A percentile compares a stretch with the other conserved stretches of the same genome.
These are phyloP conservation scores for Papilio elwesi DNA, from an alignment of 2,888 invertebrate species.

Conservation along the genomic window DNA sequence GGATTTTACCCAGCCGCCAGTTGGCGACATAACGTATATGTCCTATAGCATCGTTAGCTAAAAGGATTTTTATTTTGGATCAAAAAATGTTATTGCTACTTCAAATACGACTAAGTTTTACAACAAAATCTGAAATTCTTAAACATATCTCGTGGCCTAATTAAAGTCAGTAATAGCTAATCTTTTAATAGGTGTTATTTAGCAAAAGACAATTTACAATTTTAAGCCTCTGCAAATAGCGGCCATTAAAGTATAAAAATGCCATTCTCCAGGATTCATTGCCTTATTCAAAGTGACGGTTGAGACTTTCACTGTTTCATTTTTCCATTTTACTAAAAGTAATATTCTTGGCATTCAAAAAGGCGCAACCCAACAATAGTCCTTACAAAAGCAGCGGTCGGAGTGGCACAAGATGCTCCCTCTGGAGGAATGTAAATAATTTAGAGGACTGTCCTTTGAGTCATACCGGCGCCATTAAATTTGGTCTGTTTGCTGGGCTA, in stretches of 20 bases:
- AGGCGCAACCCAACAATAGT: constrained; percentile 35
- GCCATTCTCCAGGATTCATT: constrained; percentile 12
- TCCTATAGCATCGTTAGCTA: too few relatives aligned
- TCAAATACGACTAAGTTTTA: too few relatives aligned
- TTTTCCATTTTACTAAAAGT: constrained; percentile 34
- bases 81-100: too few relatives aligned
- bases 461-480: constrained; percentile 67
- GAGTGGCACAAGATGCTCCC: constrained; percentile 59
- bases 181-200: too few relatives aligned
- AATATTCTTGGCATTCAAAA: constrained; percentile 35
- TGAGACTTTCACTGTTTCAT: constrained; percentile 23
- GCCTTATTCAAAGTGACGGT: constrained; percentile 29
- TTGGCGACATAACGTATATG: too few relatives aligned
- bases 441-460: constrained; percentile 64
- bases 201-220: neutral
- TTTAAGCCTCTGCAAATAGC: neutral
- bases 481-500: constrained; percentile 71
- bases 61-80: too few relatives aligned
- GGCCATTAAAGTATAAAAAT: constrained; percentile 19
- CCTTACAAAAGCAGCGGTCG: constrained; percentile 49
- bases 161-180: too few relatives aligned
- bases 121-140: too few relatives aligned
- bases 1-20: too few relatives aligned
- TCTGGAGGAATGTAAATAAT: constrained; percentile 72
- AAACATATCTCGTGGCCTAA: too few relatives aligned